Conservation (phyloP, 2,113 vertebrate genomes). For the Phocoena sinus region DNA sequence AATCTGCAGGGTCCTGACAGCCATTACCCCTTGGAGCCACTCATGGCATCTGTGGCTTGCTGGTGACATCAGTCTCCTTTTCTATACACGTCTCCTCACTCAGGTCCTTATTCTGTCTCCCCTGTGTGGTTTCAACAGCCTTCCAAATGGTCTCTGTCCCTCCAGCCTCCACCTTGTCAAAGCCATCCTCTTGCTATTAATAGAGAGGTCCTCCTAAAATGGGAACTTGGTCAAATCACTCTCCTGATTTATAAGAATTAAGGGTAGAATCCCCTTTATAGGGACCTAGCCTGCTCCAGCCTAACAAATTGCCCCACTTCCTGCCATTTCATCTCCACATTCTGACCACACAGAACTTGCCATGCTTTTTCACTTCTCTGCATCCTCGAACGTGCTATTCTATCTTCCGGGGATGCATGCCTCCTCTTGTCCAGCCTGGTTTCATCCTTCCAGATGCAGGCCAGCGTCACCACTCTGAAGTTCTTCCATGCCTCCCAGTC, state of each 20-base stretch:
- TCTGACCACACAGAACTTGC: not conserved
- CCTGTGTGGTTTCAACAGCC: not conserved
- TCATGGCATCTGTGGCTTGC: not conserved
- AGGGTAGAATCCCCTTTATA: not conserved
- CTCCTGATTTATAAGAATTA: not conserved
- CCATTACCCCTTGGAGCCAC: not conserved
- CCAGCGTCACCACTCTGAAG: not conserved
- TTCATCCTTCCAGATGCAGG: not conserved
- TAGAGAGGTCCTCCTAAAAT: not conserved
- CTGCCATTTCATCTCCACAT: not conserved
- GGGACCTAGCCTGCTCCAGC: not conserved
- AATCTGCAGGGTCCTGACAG: not conserved
- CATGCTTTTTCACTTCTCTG: no score
- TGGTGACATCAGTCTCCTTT: not conserved
- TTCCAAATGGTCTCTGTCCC: not conserved
- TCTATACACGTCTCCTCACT: not conserved
- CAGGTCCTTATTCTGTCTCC: not conserved
- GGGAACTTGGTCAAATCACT: not conserved
- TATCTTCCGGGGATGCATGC: not conserved
- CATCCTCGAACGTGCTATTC: rapidly evolving
- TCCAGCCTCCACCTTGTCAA: not conserved
- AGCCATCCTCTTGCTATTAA: not conserved
- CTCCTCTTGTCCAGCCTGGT: not conserved
- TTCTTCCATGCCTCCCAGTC: not conserved
- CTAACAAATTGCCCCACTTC: not conserved